phyloP scores from a whole-genome alignment of 2,888 invertebrate genomes.

The Lymantria dispar region DNA sequence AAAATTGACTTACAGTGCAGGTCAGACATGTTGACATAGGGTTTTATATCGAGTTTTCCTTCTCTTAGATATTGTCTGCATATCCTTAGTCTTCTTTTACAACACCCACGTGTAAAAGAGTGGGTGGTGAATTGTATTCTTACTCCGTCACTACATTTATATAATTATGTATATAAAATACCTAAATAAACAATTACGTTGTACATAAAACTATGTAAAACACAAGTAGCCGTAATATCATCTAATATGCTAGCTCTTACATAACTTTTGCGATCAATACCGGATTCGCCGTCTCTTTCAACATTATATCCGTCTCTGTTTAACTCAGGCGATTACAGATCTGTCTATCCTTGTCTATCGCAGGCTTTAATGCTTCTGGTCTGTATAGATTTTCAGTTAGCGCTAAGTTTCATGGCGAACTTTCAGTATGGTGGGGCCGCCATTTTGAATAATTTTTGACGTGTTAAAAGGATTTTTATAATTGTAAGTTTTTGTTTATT shows the following conservation, averaged over 20 bases:
- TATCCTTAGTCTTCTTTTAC: too few relatives aligned
- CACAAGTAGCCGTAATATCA: neutral
- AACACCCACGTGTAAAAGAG: too few relatives aligned
- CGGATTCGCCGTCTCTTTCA: constrained; percentile 24
- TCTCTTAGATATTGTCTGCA: too few relatives aligned
- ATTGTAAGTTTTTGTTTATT: too few relatives aligned
- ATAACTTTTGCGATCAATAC: constrained; percentile 40
- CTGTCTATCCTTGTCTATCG: constrained; percentile 6
- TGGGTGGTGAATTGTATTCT: too few relatives aligned
- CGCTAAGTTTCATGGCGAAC: constrained; percentile 3
- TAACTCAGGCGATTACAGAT: constrained; percentile 5
- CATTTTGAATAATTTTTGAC: constrained; percentile 3
- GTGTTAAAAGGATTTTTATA: neutral
- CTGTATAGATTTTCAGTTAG: constrained; percentile 32
- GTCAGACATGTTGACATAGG: too few relatives aligned
- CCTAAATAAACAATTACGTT: neutral
- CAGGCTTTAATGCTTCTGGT: constrained; percentile 11
- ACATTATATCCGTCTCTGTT: constrained; percentile 16
- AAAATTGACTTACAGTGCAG: too few relatives aligned
- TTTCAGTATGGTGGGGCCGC: neutral
- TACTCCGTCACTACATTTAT: too few relatives aligned
- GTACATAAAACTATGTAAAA: constrained; percentile 2
- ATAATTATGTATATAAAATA: too few relatives aligned
- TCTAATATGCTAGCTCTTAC: constrained; percentile 15
- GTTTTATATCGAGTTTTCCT: too few relatives aligned